Evolutionary conservation across 2,888 invertebrate species (phyloP).

Genomic region (Lottia scabra): DNA sequence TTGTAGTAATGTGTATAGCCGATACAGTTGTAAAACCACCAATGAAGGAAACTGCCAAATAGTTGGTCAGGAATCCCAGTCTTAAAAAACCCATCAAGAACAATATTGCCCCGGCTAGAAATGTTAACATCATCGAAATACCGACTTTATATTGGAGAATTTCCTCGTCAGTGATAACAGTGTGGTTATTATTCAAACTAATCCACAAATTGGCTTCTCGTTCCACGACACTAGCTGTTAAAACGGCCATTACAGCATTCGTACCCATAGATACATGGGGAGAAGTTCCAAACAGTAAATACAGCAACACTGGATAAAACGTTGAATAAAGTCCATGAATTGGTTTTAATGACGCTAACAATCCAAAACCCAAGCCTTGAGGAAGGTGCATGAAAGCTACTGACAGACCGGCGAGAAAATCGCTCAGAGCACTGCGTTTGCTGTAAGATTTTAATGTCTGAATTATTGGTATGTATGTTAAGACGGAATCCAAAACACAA

Average conservation of each 20-base stretch:
- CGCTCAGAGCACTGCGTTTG: slow-evolving; percentile 34
- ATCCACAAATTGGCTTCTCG: slow-evolving; percentile 24
- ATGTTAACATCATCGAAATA: slow-evolving; percentile 42
- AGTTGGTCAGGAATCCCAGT: slow-evolving; percentile 48
- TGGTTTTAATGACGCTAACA: slow-evolving; percentile 51
- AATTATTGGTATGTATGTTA: slow-evolving; percentile 14
- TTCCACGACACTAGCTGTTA: slow-evolving; percentile 51
- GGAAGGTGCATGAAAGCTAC: slow-evolving; percentile 63
- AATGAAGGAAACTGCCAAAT: slow-evolving; percentile 51
- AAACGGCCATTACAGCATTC: slow-evolving; percentile 56
- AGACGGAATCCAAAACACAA: background rate
- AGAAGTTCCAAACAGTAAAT: slow-evolving; percentile 56
- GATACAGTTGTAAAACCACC: slow-evolving; percentile 54
- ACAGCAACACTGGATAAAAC: slow-evolving; percentile 54
- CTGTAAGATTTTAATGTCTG: slow-evolving; percentile 10
- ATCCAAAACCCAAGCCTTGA: slow-evolving; percentile 60
- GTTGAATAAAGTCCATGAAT: slow-evolving; percentile 55
- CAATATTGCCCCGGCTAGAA: slow-evolving; percentile 38
- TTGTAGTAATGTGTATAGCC: slow-evolving; percentile 48
- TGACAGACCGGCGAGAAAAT: slow-evolving; percentile 55
- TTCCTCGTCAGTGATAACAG: slow-evolving; percentile 18
- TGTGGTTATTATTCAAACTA: slow-evolving; percentile 2
- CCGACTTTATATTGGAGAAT: slow-evolving; percentile 36
- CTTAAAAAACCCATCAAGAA: slow-evolving; percentile 39
- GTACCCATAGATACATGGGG: slow-evolving; percentile 57